These are phyloP conservation scores for Cydia splendana DNA, from an alignment of 1,140 invertebrate genomes.

Conservation along the genomic window DNA sequence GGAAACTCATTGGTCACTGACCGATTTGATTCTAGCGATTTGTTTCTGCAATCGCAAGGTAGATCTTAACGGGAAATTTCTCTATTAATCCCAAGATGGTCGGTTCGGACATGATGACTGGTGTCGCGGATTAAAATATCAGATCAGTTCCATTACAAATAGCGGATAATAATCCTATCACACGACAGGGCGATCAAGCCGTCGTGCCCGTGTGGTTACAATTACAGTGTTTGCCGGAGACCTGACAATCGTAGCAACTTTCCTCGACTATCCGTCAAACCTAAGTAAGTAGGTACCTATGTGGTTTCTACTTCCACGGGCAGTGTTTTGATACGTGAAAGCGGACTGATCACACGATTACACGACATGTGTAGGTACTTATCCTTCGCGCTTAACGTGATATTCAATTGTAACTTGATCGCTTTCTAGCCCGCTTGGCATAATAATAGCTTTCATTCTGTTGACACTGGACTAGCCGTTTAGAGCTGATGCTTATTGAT, in stretches of 20 bases:
- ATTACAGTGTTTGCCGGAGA: conserved; percentile 44
- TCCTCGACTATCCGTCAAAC: conserved; percentile 45
- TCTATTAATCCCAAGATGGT: neutral
- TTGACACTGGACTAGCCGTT: neutral
- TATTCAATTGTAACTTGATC: conserved; percentile 61
- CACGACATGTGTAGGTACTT: conserved; percentile 47
- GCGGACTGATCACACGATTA: conserved; percentile 52
- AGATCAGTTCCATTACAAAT: conserved; percentile 29
- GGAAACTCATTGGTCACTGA: conserved; percentile 25
- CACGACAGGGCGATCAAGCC: conserved; percentile 25
- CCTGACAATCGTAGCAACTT: conserved; percentile 48
- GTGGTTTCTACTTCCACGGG: neutral
- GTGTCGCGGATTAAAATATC: conserved; percentile 25
- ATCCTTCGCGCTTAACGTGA: conserved; percentile 53
- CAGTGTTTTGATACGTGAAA: conserved; percentile 47
- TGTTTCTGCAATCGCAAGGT: neutral
- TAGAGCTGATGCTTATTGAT: neutral
- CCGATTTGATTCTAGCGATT: conserved; percentile 28
- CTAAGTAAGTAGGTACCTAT: conserved; percentile 33
- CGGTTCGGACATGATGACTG: conserved; percentile 1
- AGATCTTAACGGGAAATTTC: conserved; percentile 16
- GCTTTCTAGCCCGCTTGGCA: conserved; percentile 46
- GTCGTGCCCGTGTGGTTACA: conserved; percentile 40
- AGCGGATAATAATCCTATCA: conserved; percentile 31
- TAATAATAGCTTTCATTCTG: conserved; percentile 15